phyloP scores from a whole-genome alignment of 2,797 vertebrate genomes.

The Cryptoblepharus egeriae region DNA sequence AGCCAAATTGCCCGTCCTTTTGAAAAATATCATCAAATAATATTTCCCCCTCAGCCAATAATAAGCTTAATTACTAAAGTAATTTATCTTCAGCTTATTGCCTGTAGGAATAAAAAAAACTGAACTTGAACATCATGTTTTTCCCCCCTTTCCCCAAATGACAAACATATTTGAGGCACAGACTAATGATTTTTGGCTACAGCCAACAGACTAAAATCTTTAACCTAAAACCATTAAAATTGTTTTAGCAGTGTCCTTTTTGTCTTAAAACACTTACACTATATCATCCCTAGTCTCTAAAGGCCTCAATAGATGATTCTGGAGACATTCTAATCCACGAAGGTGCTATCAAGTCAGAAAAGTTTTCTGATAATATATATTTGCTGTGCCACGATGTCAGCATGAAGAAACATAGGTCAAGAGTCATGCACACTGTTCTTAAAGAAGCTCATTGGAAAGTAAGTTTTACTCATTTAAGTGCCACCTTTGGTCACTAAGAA shows the following conservation, averaged over 20 bases:
- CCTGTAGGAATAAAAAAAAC: slow-evolving; percentile 16
- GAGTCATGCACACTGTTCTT: neutral
- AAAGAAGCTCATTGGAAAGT: slow-evolving; percentile 7
- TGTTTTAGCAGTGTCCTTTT: slow-evolving; percentile 14
- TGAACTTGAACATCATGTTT: neutral
- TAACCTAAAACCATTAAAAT: neutral
- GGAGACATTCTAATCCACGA: neutral
- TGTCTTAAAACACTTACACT: neutral
- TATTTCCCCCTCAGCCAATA: slow-evolving; percentile 1
- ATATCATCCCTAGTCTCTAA: neutral
- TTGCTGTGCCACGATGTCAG: neutral
- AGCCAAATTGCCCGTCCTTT: neutral
- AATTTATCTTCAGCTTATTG: slow-evolving; percentile 7
- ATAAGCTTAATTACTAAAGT: slow-evolving; percentile 4
- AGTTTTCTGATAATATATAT: slow-evolving; percentile 22
- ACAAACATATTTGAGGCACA: neutral
- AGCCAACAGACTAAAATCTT: slow-evolving; percentile 13
- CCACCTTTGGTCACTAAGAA: neutral
- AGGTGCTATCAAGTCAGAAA: neutral
- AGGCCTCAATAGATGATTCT: neutral
- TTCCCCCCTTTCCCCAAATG: neutral
- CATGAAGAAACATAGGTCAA: neutral
- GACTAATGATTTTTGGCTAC: neutral
- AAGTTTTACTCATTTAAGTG: neutral
- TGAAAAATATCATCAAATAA: slow-evolving; percentile 15